Evolutionary conservation across 2,113 vertebrate species (phyloP).

Genomic region (Cygnus atratus): DNA sequence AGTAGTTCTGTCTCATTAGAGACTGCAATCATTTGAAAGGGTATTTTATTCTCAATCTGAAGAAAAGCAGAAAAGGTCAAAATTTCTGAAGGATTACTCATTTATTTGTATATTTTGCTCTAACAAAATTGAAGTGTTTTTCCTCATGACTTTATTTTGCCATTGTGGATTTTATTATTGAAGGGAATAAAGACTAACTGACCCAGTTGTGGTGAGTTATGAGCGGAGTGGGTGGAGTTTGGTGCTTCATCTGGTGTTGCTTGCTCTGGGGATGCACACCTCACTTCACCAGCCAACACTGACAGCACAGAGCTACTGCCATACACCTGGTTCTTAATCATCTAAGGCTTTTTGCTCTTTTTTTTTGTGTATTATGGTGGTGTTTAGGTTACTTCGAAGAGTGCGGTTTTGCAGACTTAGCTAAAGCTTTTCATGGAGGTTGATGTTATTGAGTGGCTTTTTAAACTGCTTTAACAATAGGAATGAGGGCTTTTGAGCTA

Average conservation of each 20-base stretch:
- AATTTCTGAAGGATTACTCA: background rate
- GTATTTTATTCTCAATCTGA: background rate
- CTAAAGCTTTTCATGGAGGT: background rate
- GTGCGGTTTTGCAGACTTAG: background rate
- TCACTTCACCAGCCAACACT: background rate
- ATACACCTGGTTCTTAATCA: background rate
- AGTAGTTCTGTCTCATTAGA: constrained; percentile 19
- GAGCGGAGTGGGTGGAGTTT: background rate
- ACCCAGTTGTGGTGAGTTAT: background rate
- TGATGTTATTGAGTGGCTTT: background rate
- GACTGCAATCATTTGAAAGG: background rate
- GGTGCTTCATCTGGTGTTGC: background rate
- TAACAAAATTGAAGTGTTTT: background rate
- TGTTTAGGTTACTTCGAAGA: background rate
- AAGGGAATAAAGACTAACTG: background rate
- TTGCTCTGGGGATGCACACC: too few species aligned
- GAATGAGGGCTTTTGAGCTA: background rate
- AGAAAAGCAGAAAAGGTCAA: constrained; percentile 31
- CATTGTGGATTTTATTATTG: background rate
- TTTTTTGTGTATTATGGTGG: background rate
- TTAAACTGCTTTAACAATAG: background rate
- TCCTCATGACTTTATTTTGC: background rate
- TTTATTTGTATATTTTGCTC: background rate
- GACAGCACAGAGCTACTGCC: background rate
- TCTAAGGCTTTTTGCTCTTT: background rate